Evolutionary conservation across 2,113 vertebrate genomes (phyloP), one percentile per base, ranked within the genome.

Genomic region (Nothocercus julius): DNA sequence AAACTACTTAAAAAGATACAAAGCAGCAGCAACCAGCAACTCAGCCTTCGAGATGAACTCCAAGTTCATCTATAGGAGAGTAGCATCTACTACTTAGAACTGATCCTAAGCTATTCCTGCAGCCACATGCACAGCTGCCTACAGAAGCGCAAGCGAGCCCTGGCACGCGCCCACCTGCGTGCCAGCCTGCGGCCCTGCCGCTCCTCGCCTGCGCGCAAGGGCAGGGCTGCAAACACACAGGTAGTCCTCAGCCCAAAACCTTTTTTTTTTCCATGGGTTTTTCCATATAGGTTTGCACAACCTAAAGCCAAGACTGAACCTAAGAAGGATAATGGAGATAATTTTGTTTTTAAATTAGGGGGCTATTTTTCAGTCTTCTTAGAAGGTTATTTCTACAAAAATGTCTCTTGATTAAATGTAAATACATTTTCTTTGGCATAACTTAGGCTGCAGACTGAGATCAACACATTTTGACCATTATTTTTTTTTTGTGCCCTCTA

Each of bases 371-470:
- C 44, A 84, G 36, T 44, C 28, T 61, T 88, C 74, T 96, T 82
- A 84, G 61, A 95, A 76, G 16, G 47, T 32, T 8, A 14, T 87
- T 85, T 83, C 45, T 34, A 85, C 20, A n/a, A 68, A 28, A 32
- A 34, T 66, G 90, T 59, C 85, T 94, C 75, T 82, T 90, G 64
- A 89, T 94, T 91, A 89, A 96, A 92, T 38, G 62, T 38, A 92
- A 96, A 95, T 30, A 72, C 15, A 63, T 93, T 95, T 95, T 74
- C 87, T 90, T 94, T 96, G 81, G 84, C 73, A 58, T 47, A 36
- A 58, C 27, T 62, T 62, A 38, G 47, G 44, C 64, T 66, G 7
- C 40, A 80, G 68, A 15, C 79, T 67, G 45, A 90, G 88, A 96
- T 89, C 90, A 94, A 94, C 81, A 58, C 12, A n/a, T 61, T 95